Evolutionary conservation across 2,113 vertebrate genomes (phyloP).

Genomic region (Coregonus clupeaformis): DNA sequence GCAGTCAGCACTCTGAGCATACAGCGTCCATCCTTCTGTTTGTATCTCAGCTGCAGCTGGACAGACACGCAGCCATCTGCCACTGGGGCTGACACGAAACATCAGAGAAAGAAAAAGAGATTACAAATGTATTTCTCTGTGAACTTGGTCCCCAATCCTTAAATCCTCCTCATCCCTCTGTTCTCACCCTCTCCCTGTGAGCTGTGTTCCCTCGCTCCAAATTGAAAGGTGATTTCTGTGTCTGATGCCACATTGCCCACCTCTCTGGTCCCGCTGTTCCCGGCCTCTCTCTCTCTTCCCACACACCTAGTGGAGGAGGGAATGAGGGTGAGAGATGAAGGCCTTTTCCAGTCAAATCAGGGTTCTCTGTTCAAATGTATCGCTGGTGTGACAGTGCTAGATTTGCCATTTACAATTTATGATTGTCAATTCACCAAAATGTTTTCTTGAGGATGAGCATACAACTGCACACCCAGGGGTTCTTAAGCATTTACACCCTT

Average conservation of each 20-base stretch:
- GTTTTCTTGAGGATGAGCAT: neutral
- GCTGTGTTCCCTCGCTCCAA: slow-evolving; percentile 45
- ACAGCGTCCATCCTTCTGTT: slow-evolving; percentile 49
- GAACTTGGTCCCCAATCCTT: neutral
- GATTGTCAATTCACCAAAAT: no score
- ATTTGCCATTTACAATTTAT: neutral
- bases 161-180: neutral
- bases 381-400: neutral
- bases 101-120: neutral
- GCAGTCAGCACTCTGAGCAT: slow-evolving; percentile 65
- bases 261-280: slow-evolving; percentile 56
- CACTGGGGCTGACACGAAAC: slow-evolving; percentile 21
- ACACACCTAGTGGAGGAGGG: slow-evolving; percentile 45
- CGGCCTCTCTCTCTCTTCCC: slow-evolving; percentile 63
- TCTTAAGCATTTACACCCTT: neutral
- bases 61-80: slow-evolving; percentile 52
- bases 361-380: neutral
- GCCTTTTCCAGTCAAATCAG: neutral
- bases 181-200: slow-evolving; percentile 42
- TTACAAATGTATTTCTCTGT: neutral
- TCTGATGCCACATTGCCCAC: slow-evolving; percentile 66
- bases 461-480: neutral
- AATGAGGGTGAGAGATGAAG: neutral
- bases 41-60: slow-evolving; percentile 71
- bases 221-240: slow-evolving; percentile 71